Evolutionary conservation across 2,113 vertebrate genomes (phyloP), one percentile per base, ranked within the genome.

Genomic region (Chinchilla lanigera): DNA sequence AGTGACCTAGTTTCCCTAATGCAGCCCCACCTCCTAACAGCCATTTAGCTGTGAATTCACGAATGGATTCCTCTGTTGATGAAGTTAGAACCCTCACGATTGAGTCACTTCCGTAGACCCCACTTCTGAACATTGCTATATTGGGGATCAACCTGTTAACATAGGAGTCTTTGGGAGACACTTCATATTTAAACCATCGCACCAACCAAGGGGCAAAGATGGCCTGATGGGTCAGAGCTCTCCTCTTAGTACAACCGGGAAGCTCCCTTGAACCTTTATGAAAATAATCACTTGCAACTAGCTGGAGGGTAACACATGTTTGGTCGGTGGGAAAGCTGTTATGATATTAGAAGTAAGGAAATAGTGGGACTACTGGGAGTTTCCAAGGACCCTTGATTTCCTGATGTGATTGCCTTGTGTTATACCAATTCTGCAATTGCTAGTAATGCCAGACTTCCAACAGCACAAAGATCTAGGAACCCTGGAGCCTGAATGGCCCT

Each of bases 401-500:
- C 89, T 84, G 26, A 30, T 44, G 24, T 12, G 7, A 33, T 28
- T 47, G 13, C 47, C 26, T 22, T 3, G n/a, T 16, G 2, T 86
- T 7, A 61, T 8, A 75, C 35, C 26, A 24, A 77, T 44, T 28
- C 50, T 58, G 5, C 26, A 28, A 14, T 61, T 26, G 63, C 17
- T 58, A 20, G 19, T 12, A 26, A 81, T 14, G 44, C 13, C 50
- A 90, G 73, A 56, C 22, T 52, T 28, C 19, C 58, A 63, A 63
- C 3, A 44, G 54, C 35, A 24, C 90, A 69, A 28, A 60, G 82
- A 4, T 24, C 85, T 9, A 2, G 22, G 60, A 80, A 44, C 80
- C 75, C 0, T 1, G 71, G 26, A 52, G 12, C 56, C 22, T 2
- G 1, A 16, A 22, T 0, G 2, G 28, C 16, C 20, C 26, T 17